A percentile compares a stretch with the other conserved stretches of the same genome.
phyloP scores from a whole-genome alignment of 2,797 vertebrate genomes.

The Heliangelus exortis region DNA sequence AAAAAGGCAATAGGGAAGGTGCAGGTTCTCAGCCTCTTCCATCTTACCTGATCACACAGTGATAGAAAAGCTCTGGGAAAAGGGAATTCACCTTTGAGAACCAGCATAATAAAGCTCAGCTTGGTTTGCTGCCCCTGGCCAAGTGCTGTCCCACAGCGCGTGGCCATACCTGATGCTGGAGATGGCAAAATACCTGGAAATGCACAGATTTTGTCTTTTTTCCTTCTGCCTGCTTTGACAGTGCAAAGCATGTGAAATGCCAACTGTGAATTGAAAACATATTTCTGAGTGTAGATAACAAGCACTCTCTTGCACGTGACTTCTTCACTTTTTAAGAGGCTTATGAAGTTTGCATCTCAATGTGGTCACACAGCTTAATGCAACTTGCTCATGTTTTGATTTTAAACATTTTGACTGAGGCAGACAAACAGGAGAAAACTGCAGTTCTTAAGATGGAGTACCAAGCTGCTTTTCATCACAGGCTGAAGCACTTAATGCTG shows the following conservation, averaged over 20 bases:
- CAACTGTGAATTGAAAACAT: not conserved
- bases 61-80: not conserved
- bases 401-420: slow-evolving; percentile 13
- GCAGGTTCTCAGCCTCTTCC: not conserved
- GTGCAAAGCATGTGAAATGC: not conserved
- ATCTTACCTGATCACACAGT: not conserved
- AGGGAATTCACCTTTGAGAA: not conserved
- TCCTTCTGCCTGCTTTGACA: not conserved
- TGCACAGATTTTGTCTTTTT: not conserved
- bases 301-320: not conserved
- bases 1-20: not conserved
- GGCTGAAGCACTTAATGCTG: not conserved
- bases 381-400: not conserved
- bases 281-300: not conserved
- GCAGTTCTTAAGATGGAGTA: not conserved
- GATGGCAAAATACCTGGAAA: not conserved
- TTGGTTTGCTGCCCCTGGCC: not conserved
- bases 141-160: not conserved
- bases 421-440: slow-evolving; percentile 13
- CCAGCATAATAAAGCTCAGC: not conserved
- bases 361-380: not conserved
- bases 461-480: slow-evolving; percentile 1
- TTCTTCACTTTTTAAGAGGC: not conserved
- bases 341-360: not conserved
- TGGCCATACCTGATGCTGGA: not conserved